Evolutionary conservation across 1,140 invertebrate genomes (phyloP), one percentile per base, ranked within the genome.

Genomic region (Microplitis demolitor): DNA sequence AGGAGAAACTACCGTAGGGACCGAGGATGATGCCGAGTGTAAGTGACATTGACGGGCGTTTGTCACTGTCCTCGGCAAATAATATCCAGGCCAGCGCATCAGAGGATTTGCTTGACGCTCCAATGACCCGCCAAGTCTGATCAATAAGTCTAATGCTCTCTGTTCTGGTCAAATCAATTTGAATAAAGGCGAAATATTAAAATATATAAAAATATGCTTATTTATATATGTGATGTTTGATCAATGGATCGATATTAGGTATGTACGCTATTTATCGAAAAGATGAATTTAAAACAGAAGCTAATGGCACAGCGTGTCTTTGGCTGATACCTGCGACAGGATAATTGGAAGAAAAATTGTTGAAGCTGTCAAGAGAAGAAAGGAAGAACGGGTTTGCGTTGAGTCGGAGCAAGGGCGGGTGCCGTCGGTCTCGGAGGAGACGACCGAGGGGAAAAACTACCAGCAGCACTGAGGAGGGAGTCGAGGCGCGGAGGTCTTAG

Each of bases 51-150:
- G 84, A 86, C 84, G 82, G 80, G 84, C 79, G 83, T 85, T 86
- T 86, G 84, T 85, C 84, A 86, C 83, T 86, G 83, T 86, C 84
- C 83, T 82, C 81, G 80, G 81, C 82, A 85, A 85, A 85, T 85
- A 85, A 84, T 85, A 85, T 84, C 83, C 82, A 84, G 78, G 78
- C 31, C 72, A 53, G 58, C 39, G 4, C 60, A 54, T 72, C 35
- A 39, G 72, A 74, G 62, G 50, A 69, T 63, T 56, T 39, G 54
- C 60, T 45, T 69, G 63, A 64, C 63, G 76, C 77, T 78, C 76
- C 74, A 77, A 78, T 69, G 63, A 64, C 63, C 76, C 77, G 78
- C 74, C 72, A 77, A 78, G 69, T 78, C n/a, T 71, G 39, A 67
- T 67, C 66, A 67, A 67, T 67, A 69, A 61, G 54, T 61, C 4